Evolutionary conservation across 2,113 vertebrate species (phyloP).

Genomic region (Ctenomys sociabilis): DNA sequence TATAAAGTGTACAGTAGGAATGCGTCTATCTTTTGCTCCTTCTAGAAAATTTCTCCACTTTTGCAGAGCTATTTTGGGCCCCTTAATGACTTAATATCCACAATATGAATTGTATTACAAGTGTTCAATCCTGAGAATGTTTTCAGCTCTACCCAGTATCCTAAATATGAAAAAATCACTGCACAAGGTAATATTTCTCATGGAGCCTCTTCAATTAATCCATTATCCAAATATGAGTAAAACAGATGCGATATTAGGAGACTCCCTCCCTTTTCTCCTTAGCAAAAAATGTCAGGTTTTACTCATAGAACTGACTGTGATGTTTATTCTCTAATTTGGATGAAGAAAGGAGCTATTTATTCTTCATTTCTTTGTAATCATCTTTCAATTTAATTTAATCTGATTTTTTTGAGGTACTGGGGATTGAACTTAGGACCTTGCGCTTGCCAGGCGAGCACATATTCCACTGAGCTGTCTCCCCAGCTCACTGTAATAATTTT

Average conservation of each 20-base stretch:
- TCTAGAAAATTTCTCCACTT: conserved; percentile 62
- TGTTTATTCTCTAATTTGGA: background rate
- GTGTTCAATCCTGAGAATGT: conserved; percentile 53
- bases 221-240: conserved; percentile 40
- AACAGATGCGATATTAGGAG: conserved; percentile 23
- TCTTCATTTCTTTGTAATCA: conserved; percentile 22
- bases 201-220: conserved; percentile 31
- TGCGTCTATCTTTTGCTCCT: conserved; percentile 14
- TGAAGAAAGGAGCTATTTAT: background rate
- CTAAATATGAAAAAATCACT: conserved; percentile 57
- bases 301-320: background rate
- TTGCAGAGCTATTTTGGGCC: conserved; percentile 47
- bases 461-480: no score
- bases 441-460: no score
- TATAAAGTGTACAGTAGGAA: conserved; percentile 23
- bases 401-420: no score
- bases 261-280: background rate
- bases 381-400: no score
- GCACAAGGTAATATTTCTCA: background rate
- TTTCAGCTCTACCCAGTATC: conserved; percentile 5
- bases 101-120: conserved; percentile 43
- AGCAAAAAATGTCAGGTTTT: background rate
- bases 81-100: conserved; percentile 57
- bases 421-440: no score
- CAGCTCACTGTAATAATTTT: background rate